Percentiles rank a stretch among this genome's conserved stretches.
Conservation (phyloP, 1,140 invertebrate species). For the Proctacanthus coquilletti region DNA sequence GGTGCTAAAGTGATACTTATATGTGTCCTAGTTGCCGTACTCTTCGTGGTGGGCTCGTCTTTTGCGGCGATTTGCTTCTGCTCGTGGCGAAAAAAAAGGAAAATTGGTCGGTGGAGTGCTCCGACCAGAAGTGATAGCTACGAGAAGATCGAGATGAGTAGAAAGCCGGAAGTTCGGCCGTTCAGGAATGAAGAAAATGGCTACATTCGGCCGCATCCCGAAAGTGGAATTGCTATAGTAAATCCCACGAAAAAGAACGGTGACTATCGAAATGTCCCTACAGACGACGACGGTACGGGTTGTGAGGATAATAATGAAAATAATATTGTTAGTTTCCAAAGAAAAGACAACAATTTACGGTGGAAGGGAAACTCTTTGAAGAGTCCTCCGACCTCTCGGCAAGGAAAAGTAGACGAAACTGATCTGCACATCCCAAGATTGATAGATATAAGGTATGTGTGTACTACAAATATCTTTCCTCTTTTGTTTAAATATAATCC, state of each 20-base stretch:
- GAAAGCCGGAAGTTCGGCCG: constrained; percentile 13
- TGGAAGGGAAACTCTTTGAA: constrained; percentile 9
- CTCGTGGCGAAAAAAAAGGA: constrained; percentile 31
- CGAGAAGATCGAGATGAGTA: constrained; percentile 56
- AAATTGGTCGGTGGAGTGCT: constrained; percentile 26
- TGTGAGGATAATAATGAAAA: constrained; percentile 38
- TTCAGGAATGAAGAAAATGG: constrained; percentile 10
- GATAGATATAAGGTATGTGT: constrained; percentile 33
- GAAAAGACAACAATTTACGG: too few relatives aligned
- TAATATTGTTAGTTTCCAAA: too few relatives aligned
- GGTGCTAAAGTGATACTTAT: constrained; percentile 38
- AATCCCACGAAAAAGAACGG: constrained; percentile 37
- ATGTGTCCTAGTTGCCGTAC: constrained; percentile 38
- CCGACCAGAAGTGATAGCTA: constrained; percentile 43
- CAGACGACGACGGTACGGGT: constrained; percentile 37
- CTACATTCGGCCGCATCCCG: constrained; percentile 1
- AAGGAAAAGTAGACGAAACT: constrained; percentile 25
- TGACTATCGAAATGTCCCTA: constrained; percentile 52
- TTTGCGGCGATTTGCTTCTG: constrained; percentile 44
- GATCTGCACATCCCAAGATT: constrained; percentile 42
- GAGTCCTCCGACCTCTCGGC: constrained; percentile 8
- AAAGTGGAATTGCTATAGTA: constrained; percentile 21
- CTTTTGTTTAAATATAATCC: not conserved
- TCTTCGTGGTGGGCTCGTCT: constrained; percentile 39
- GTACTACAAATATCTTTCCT: constrained; percentile 4